Evolutionary conservation across 2,888 invertebrate species (phyloP).

Genomic region (Ennomos quercinarius): DNA sequence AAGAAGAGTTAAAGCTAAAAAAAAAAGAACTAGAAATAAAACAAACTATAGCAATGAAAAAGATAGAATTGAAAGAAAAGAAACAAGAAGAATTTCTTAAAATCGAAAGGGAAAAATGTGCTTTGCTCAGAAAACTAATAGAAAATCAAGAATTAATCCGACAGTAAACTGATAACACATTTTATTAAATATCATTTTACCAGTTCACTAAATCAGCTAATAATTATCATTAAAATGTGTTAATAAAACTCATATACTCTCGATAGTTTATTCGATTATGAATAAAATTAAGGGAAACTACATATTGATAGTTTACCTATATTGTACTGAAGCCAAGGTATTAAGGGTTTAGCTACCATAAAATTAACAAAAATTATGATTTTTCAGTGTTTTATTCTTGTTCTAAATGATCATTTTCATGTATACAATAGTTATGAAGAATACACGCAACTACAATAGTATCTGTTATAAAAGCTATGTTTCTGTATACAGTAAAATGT

Average conservation of each 20-base stretch:
- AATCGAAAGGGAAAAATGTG: conserved; percentile 70
- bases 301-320: too few species aligned
- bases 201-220: too few species aligned
- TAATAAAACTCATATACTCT: too few species aligned
- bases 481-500: conserved; percentile 64
- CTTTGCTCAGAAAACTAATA: conserved; percentile 58
- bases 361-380: conserved; percentile 16
- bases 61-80: conserved; percentile 64
- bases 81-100: conserved; percentile 68
- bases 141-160: conserved; percentile 50
- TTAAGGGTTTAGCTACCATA: conserved; percentile 2
- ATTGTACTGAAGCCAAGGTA: too few species aligned
- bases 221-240: too few species aligned
- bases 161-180: conserved; percentile 33
- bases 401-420: conserved; percentile 48
- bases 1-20: conserved; percentile 65
- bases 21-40: conserved; percentile 69
- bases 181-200: too few species aligned
- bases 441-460: conserved; percentile 69
- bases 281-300: too few species aligned
- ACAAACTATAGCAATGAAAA: conserved; percentile 65
- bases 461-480: conserved; percentile 66
- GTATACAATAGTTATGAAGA: conserved; percentile 67
- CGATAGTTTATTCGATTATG: too few species aligned
- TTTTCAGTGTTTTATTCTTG: conserved; percentile 22